Conservation (phyloP, 2,888 invertebrate genomes). For the Pasiphila rectangulata region DNA sequence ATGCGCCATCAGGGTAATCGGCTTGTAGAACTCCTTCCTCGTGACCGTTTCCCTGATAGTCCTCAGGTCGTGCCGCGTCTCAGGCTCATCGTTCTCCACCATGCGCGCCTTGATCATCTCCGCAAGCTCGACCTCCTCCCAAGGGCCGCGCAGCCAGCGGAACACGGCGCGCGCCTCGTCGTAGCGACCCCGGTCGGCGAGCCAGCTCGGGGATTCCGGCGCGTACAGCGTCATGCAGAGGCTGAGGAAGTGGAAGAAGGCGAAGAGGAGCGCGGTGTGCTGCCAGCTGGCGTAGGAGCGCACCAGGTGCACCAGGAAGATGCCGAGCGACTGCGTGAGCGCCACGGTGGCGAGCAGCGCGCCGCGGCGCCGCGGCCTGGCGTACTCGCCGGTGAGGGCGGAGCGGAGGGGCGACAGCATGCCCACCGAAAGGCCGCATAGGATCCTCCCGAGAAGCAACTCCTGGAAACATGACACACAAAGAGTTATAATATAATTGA, state of each 20-base stretch:
- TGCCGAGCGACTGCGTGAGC: slow-evolving; percentile 78
- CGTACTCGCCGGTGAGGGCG: slow-evolving; percentile 75
- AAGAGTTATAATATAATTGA: too few species aligned
- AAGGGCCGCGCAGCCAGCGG: slow-evolving; percentile 76
- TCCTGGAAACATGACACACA: too few species aligned
- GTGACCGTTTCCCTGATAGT: slow-evolving; percentile 12
- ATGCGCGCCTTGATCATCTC: slow-evolving; percentile 33
- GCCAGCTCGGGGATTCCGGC: slow-evolving; percentile 83
- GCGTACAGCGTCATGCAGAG: slow-evolving; percentile 54
- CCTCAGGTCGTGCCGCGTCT: not conserved
- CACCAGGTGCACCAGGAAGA: slow-evolving; percentile 79
- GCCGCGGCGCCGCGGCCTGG: slow-evolving; percentile 80
- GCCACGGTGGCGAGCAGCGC: slow-evolving; percentile 79
- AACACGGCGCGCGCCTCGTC: slow-evolving; percentile 75
- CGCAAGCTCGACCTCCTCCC: slow-evolving; percentile 48
- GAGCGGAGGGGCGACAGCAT: slow-evolving; percentile 62
- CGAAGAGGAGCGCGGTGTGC: slow-evolving; percentile 67
- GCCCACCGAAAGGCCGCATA: not conserved
- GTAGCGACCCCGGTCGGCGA: slow-evolving; percentile 70
- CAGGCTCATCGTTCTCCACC: not conserved
- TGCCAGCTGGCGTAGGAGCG: slow-evolving; percentile 81
- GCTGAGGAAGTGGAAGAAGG: slow-evolving; percentile 62
- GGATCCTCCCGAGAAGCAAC: not conserved
- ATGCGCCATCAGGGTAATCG: slow-evolving; percentile 56
- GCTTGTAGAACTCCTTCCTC: slow-evolving; percentile 64